A percentile compares a stretch with the other conserved stretches of the same genome.
These are phyloP conservation scores for Eupsittula cactorum DNA, from an alignment of 2,113 vertebrate species.

Conservation along the genomic window DNA sequence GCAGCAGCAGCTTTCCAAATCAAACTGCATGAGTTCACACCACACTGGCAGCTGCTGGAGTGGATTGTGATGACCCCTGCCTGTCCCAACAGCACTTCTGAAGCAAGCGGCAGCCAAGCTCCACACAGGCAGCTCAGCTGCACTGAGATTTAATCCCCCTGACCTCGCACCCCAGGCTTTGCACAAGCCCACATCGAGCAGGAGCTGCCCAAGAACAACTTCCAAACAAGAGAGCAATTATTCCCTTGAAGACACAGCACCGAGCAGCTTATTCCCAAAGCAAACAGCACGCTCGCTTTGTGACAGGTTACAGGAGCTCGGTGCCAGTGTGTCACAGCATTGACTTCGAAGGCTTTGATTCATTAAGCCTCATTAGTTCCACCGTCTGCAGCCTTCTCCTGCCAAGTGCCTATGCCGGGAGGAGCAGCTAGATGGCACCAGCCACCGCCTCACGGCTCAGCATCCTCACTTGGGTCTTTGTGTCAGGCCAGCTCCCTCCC, in stretches of 20 bases:
- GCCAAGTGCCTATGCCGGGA: neutral
- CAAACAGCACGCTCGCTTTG: neutral
- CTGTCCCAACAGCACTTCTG: neutral
- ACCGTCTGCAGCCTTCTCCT: neutral
- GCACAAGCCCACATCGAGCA: neutral
- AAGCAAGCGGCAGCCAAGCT: neutral
- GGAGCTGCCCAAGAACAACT: neutral
- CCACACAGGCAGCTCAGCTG: neutral
- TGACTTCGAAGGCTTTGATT: neutral
- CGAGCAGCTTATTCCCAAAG: neutral
- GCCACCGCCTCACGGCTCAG: neutral
- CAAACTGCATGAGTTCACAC: neutral
- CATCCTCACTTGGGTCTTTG: neutral
- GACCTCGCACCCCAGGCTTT: neutral
- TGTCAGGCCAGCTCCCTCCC: neutral
- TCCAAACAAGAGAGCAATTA: neutral
- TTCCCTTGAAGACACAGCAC: neutral
- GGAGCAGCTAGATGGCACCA: neutral
- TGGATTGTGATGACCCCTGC: neutral
- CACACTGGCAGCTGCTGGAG: neutral
- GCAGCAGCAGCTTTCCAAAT: neutral
- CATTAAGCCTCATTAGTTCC: constrained; percentile 46
- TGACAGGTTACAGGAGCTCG: neutral
- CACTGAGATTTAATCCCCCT: neutral
- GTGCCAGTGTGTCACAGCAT: neutral